Evolutionary conservation across 2,113 vertebrate species (phyloP), one percentile per base, ranked within the genome.

Genomic region (Pollimyrus isidori): DNA sequence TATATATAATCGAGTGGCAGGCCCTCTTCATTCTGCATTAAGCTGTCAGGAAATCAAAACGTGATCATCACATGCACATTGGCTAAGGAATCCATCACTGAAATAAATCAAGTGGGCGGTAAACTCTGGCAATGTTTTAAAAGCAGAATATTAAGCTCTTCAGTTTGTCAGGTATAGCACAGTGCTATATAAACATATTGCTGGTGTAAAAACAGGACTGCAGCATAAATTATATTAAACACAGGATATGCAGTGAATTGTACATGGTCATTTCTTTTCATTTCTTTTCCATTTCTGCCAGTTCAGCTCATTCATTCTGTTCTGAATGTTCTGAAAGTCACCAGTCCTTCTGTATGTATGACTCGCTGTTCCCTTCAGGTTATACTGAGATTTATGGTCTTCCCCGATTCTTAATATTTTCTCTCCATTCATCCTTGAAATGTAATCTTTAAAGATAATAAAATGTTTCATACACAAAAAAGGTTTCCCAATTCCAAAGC

Each of bases 401-500:
- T 48, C 23, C 45, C 23, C 3, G 21, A 45, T 84, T 48, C 82
- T 46, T 84, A 84, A 45, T 84, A 48, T 48, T 48, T 84, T 48
- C 82, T 48, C 9, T 84, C 45, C 82, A 84, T 45, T 84, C 82
- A 84, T 48, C 45, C 45, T 48, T 48, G 42, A 82, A 82, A 82
- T 42, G 13, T 82, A 82, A 82, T 80, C 35, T 39, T 80, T 80
- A 80, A 80, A 80, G 73, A 80, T 80, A 80, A 80, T 69, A 69
- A 69, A 69, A 69, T 42, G 73, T 80, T 80, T 80, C 35, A 80
- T 42, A 80, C 73, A 42, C 73, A 80, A 80, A 69, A 56, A 80
- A 35, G 73, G 73, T 80, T 80, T 80, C 73, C 35, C 73, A 80
- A 80, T 80, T 39, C 73, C 73, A 80, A 6, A 80, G 73, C 35